Conservation (phyloP, 2,797 vertebrate genomes). For the Oreochromis mossambicus region DNA sequence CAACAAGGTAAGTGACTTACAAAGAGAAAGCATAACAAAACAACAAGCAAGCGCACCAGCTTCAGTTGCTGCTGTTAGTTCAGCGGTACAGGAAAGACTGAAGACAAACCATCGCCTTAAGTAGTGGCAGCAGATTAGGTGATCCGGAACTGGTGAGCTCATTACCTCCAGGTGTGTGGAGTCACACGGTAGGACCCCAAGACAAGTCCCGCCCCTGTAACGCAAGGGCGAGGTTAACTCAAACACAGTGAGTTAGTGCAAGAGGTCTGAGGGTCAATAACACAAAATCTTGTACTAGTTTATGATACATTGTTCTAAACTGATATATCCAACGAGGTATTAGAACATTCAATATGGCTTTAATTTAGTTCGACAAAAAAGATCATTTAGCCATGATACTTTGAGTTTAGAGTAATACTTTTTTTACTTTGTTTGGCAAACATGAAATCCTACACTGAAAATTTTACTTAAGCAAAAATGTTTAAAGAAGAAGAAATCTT, state of each 20-base stretch:
- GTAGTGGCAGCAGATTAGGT: background rate
- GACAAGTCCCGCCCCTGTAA: background rate
- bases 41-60: background rate
- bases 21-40: background rate
- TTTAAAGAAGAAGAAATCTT: background rate
- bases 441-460: background rate
- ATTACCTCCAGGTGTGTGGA: background rate
- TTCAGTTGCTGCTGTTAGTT: background rate
- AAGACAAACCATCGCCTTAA: background rate
- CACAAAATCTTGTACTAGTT: background rate
- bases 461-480: background rate
- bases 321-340: rapidly evolving
- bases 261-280: background rate
- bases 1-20: background rate
- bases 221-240: background rate
- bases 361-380: background rate
- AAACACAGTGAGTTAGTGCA: background rate
- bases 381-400: background rate
- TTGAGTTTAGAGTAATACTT: background rate
- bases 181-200: background rate
- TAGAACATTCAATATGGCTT: background rate
- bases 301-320: background rate
- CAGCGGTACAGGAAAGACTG: background rate
- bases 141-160: background rate
- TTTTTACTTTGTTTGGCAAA: background rate